Conservation (phyloP, 2,888 invertebrate species). For the Sepiola atlantica region DNA sequence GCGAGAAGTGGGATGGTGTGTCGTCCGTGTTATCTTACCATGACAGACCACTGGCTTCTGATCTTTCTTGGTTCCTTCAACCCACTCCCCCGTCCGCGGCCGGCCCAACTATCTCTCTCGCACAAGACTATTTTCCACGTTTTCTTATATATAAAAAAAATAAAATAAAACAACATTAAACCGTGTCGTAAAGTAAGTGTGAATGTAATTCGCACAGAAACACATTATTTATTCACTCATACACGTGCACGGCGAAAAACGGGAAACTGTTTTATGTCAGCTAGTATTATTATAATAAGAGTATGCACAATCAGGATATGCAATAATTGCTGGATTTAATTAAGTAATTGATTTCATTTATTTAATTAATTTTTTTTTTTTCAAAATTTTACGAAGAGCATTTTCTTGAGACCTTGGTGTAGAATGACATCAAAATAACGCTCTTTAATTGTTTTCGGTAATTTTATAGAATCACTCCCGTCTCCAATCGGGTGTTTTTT, state of each 20-base stretch:
- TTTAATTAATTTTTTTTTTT: no score
- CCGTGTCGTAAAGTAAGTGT: neutral
- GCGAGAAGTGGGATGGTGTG: slow-evolving; percentile 15
- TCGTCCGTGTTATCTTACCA: slow-evolving; percentile 32
- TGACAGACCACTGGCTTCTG: slow-evolving; percentile 32
- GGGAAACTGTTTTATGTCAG: neutral
- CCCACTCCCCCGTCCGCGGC: neutral
- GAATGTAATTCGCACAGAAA: neutral
- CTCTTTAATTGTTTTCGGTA: no score
- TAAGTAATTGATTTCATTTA: no score
- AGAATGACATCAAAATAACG: no score
- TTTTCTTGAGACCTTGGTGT: no score
- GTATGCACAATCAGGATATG: neutral
- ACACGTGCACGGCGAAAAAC: neutral
- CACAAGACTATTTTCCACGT: neutral
- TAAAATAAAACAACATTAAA: neutral
- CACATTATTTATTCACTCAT: neutral
- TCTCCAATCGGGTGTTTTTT: no score
- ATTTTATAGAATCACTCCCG: no score
- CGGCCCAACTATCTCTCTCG: neutral
- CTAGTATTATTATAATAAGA: no score
- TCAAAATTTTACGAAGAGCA: no score
- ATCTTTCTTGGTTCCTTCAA: slow-evolving; percentile 23
- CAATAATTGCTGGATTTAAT: neutral
- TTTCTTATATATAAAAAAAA: neutral